Percentiles rank a stretch among this genome's conserved stretches.
These are phyloP conservation scores for Choreutis nemorana DNA, from an alignment of 2,888 invertebrate genomes.

Conservation along the genomic window DNA sequence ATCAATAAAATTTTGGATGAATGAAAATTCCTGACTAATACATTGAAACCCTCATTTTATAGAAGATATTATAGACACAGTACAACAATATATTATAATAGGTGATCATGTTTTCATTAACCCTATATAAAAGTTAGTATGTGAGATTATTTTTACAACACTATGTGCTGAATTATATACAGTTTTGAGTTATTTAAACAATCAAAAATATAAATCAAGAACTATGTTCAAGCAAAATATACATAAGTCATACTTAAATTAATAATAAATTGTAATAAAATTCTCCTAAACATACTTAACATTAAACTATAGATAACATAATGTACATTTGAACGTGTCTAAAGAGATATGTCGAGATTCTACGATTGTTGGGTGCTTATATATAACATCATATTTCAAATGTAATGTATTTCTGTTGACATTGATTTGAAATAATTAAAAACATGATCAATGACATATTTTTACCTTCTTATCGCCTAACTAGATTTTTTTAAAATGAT, in stretches of 20 bases:
- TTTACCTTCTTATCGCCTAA: too few relatives aligned
- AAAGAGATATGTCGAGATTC: slow-evolving; percentile 5
- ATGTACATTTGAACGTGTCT: slow-evolving; percentile 4
- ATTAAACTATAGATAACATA: slow-evolving; percentile 13
- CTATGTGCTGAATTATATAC: slow-evolving; percentile 43
- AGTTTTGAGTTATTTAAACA: slow-evolving; percentile 16
- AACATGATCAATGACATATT: too few relatives aligned
- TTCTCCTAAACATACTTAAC: too few relatives aligned
- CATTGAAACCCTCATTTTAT: too few relatives aligned
- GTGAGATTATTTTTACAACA: slow-evolving; percentile 24
- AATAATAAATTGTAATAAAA: slow-evolving; percentile 17
- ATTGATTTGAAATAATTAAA: slow-evolving; percentile 3
- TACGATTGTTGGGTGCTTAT: slow-evolving; percentile 1
- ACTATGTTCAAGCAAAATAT: slow-evolving; percentile 55
- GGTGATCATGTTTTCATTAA: neutral
- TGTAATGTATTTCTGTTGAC: slow-evolving; percentile 6
- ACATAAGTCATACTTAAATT: slow-evolving; percentile 20
- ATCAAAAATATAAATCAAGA: slow-evolving; percentile 20
- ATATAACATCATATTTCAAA: slow-evolving; percentile 1
- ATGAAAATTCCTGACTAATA: too few relatives aligned
- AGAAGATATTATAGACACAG: too few relatives aligned
- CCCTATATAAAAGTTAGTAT: slow-evolving; percentile 7
- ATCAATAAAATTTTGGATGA: too few relatives aligned
- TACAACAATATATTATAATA: slow-evolving; percentile 6
- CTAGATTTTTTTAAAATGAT: too few relatives aligned